These are phyloP conservation scores for Drosophila seguyi DNA, from an alignment of 1,140 invertebrate genomes.

Conservation along the genomic window DNA sequence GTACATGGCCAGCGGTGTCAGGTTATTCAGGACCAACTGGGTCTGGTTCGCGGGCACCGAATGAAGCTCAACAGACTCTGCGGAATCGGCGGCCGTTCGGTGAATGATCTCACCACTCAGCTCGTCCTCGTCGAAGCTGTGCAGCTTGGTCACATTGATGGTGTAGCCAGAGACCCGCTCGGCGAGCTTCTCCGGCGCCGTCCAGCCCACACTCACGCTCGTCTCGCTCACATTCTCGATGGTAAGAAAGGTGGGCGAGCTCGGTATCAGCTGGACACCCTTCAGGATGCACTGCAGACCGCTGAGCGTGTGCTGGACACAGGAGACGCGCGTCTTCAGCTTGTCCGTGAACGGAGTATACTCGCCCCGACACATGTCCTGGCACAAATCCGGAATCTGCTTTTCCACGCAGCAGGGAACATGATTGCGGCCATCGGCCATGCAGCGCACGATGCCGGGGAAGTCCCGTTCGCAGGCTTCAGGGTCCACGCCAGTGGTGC, in stretches of 20 bases:
- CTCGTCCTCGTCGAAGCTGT: conserved; percentile 87
- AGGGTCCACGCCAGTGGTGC: conserved; percentile 91
- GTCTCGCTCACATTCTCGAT: conserved; percentile 90
- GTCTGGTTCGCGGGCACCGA: conserved; percentile 86
- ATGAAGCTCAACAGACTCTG: conserved; percentile 85
- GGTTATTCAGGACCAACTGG: conserved; percentile 87
- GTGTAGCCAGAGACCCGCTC: conserved; percentile 89
- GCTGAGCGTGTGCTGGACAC: conserved; percentile 92
- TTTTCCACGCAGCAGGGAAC: conserved; percentile 93
- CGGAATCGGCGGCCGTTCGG: neutral
- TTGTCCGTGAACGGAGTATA: conserved; percentile 93
- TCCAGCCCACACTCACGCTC: conserved; percentile 90
- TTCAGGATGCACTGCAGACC: conserved; percentile 92
- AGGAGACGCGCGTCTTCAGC: conserved; percentile 93
- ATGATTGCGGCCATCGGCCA: conserved; percentile 93
- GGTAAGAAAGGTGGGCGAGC: conserved; percentile 89
- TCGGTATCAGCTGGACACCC: conserved; percentile 92
- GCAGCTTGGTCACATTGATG: conserved; percentile 90
- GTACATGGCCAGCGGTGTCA: conserved; percentile 92
- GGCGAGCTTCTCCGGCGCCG: conserved; percentile 87
- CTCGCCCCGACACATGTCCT: conserved; percentile 93
- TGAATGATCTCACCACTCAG: conserved; percentile 59
- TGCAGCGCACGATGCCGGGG: conserved; percentile 90
- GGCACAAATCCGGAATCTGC: conserved; percentile 92
- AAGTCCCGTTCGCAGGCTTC: conserved; percentile 92